Evolutionary conservation across 1,140 invertebrate genomes (phyloP), one percentile per base, ranked within the genome.

Genomic region (Scaptomyza hsui): DNA sequence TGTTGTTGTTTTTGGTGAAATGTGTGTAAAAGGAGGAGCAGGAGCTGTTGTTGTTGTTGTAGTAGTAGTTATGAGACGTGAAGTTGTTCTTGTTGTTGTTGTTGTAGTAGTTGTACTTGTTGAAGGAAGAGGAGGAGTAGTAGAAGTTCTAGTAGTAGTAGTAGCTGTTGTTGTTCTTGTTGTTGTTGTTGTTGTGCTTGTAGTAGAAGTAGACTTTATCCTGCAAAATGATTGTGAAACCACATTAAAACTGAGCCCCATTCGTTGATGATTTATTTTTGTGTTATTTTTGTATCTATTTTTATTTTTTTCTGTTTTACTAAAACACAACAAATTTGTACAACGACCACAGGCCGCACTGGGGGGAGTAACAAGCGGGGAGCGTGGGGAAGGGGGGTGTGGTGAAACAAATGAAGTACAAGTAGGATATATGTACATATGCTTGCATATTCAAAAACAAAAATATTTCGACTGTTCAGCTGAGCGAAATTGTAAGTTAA

Each of bases 151-250:
- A 89, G 81, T 82, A 89, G 85, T 86, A 88, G 77, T 78, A 79
- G 85, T 65, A 69, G 78, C 37, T 68, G 61, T 48, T 56, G 67
- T 68, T 71, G 48, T 75, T 74, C 51, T 78, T 73, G 63, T 83
- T 68, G 62, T 89, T 73, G 77, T 85, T 81, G 72, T 86, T 77
- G 82, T 89, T 82, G 83, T 89, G 75, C 74, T 89, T 70, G 85
- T 89, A 81, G 88, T 89, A 90, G 89, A 71, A 90, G 83, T 72
- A 90, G 89, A 72, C 86, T 91, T 91, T 89, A 85, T 89, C 89
- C 89, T 91, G 89, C 78, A 90, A 90, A 90, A 90, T 90, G 89
- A 91, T 90, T 89, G 83, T 89, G 81, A 90, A 86, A 85, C 85
- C 80, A 88, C 82, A 86, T 91, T 91, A 90, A 89, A 90, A 82